phyloP scores from a whole-genome alignment of 92 coral and sea anemone species.

The Nematostella vectensis region DNA sequence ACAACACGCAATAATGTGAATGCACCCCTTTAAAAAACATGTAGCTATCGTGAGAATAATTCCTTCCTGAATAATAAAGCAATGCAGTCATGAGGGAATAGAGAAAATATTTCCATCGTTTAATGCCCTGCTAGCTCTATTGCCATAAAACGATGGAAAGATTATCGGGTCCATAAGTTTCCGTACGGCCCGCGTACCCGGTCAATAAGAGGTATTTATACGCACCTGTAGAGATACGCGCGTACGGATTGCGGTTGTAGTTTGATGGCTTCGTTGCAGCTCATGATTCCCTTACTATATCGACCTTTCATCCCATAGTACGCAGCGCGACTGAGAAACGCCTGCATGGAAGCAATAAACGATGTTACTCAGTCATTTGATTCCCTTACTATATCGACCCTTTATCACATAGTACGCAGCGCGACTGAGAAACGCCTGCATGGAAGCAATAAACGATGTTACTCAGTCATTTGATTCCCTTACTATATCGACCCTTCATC shows the following conservation, averaged over 20 bases:
- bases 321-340: slow-evolving; percentile 97
- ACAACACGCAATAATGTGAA: not conserved
- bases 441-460: not conserved
- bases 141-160: no score
- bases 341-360: slow-evolving; percentile 26
- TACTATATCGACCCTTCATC: slow-evolving; percentile 85
- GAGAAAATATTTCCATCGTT: no score
- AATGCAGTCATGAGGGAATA: no score
- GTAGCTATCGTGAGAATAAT: no score
- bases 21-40: no score
- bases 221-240: slow-evolving; percentile 87
- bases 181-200: no score
- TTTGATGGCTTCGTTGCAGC: slow-evolving; percentile 97
- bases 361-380: no score
- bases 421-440: slow-evolving; percentile 91
- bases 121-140: no score
- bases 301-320: slow-evolving; percentile 96
- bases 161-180: no score
- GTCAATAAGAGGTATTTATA: no score
- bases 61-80: no score
- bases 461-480: no score
- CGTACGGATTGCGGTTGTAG: slow-evolving; percentile 90
- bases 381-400: slow-evolving; percentile 86
- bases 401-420: slow-evolving; percentile 95
- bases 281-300: slow-evolving; percentile 92